Conservation (phyloP, 2,113 vertebrate species). For the Callopanchax toddi region DNA sequence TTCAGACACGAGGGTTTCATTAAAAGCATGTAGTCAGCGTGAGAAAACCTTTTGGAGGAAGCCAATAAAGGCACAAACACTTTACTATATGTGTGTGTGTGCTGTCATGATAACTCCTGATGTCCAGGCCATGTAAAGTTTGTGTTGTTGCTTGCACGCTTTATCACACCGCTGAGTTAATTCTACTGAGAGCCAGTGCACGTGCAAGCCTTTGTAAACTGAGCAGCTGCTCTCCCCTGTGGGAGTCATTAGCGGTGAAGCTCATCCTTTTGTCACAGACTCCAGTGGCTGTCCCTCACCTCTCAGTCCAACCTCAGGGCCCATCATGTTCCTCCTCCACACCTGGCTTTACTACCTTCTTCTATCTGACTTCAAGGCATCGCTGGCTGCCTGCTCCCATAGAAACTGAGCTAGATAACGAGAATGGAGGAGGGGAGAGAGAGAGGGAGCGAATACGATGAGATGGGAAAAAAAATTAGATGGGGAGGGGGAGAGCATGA, state of each 20-base stretch:
- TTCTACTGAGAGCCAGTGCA: constrained; percentile 28
- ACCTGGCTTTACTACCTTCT: constrained; percentile 61
- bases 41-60: not conserved
- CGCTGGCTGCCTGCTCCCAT: constrained; percentile 54
- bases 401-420: constrained; percentile 60
- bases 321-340: constrained; percentile 51
- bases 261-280: constrained; percentile 78
- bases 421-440: constrained; percentile 33
- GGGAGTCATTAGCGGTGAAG: constrained; percentile 78
- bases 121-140: constrained; percentile 32
- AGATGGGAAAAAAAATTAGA: constrained; percentile 14
- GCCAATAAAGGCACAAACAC: not conserved
- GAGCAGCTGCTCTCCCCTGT: constrained; percentile 73
- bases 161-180: constrained; percentile 27
- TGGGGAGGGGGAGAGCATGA: constrained; percentile 10
- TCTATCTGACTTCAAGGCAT: constrained; percentile 55
- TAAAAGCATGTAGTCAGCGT: not conserved
- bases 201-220: constrained; percentile 38
- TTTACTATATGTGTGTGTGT: not conserved
- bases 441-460: not conserved
- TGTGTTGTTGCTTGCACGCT: constrained; percentile 16
- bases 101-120: not conserved
- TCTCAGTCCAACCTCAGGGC: constrained; percentile 67
- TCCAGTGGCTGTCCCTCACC: constrained; percentile 67
- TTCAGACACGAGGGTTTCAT: constrained; percentile 3